phyloP scores from a whole-genome alignment of 1,140 invertebrate species.

The Drosophila parabipectinata region DNA sequence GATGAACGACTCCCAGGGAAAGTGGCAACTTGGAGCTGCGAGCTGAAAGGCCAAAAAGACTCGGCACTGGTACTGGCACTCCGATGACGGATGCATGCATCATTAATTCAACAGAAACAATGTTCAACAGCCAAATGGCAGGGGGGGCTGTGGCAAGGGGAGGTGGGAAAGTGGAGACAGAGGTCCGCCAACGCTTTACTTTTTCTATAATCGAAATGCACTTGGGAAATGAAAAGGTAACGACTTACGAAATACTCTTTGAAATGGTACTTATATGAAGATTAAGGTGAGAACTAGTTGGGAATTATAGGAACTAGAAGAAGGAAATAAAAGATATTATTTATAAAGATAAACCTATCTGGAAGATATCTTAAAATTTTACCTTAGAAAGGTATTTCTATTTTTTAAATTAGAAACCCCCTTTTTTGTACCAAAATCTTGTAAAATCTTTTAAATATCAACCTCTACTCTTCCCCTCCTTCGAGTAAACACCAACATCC shows the following conservation, averaged over 20 bases:
- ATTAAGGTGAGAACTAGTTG: neutral
- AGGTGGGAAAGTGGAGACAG: conserved; percentile 21
- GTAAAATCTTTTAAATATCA: too few relatives aligned
- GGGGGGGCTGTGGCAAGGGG: conserved; percentile 29
- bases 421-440: too few relatives aligned
- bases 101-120: conserved; percentile 76
- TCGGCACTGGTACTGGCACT: conserved; percentile 41
- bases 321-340: too few relatives aligned
- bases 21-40: conserved; percentile 39
- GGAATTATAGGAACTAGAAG: too few relatives aligned
- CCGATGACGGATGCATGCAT: conserved; percentile 80
- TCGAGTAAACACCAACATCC: neutral
- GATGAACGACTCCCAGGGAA: conserved; percentile 50
- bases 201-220: conserved; percentile 54
- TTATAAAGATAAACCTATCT: too few relatives aligned
- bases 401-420: too few relatives aligned
- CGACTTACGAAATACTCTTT: neutral
- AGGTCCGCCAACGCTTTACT: conserved; percentile 39
- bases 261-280: neutral
- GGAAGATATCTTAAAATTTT: too few relatives aligned
- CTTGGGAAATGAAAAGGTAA: neutral
- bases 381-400: too few relatives aligned
- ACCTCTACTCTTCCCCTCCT: too few relatives aligned
- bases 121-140: conserved; percentile 47
- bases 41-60: conserved; percentile 2